Evolutionary conservation across 2,113 vertebrate genomes (phyloP).

Genomic region (Petrocephalus zakoni): DNA sequence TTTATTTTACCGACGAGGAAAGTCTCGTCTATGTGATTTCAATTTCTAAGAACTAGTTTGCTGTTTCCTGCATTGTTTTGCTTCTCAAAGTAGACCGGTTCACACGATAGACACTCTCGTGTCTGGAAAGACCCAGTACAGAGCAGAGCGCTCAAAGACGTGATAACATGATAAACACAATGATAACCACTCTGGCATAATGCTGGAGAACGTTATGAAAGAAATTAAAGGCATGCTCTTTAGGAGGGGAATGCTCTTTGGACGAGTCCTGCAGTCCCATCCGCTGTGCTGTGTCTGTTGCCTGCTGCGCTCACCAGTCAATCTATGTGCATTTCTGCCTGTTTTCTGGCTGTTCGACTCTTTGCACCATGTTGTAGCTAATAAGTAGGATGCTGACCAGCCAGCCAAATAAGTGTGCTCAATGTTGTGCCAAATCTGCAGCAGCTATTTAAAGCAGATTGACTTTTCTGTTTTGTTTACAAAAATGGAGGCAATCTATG

Average conservation of each 20-base stretch:
- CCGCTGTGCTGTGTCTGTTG: neutral
- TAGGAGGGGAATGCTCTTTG: neutral
- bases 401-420: neutral
- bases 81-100: neutral
- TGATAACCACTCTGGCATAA: neutral
- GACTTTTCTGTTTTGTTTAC: neutral
- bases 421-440: neutral
- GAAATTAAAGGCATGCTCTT: neutral
- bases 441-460: neutral
- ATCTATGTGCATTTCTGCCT: neutral
- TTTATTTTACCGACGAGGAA: neutral
- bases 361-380: neutral
- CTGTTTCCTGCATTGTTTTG: neutral
- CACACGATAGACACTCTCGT: neutral
- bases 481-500: neutral
- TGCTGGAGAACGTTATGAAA: neutral
- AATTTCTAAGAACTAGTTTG: neutral
- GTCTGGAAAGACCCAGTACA: neutral
- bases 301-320: neutral
- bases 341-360: neutral
- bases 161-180: neutral
- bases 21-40: neutral
- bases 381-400: neutral
- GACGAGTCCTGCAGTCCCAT: neutral
- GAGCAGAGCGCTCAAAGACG: neutral